Conservation (phyloP, 2,888 invertebrate species). For the Caenorhabditis sp. region DNA sequence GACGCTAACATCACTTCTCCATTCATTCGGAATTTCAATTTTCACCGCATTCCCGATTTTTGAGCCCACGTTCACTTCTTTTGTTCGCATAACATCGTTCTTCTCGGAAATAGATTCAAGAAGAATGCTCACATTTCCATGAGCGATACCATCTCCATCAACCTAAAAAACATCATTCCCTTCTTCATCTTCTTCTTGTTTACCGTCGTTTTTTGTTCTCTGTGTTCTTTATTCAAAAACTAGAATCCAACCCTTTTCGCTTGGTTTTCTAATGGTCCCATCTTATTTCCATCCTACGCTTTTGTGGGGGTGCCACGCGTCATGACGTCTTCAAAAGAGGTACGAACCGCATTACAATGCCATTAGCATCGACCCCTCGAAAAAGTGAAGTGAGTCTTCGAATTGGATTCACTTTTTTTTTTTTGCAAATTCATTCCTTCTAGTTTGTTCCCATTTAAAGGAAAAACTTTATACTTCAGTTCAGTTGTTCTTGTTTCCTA, state of each 20-base stretch:
- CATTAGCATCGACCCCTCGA: conserved; percentile 29
- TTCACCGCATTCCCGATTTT: conserved; percentile 55
- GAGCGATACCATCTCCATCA: conserved; percentile 57
- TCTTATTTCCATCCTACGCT: conserved; percentile 22
- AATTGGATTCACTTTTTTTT: conserved; percentile 42
- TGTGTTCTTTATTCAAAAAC: neutral
- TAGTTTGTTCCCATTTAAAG: too few species aligned
- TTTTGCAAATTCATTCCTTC: neutral
- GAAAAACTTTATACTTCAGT: too few species aligned
- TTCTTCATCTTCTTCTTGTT: conserved; percentile 9
- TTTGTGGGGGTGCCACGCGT: conserved; percentile 1
- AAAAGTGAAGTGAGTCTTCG: neutral
- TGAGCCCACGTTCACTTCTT: conserved; percentile 54
- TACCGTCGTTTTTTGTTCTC: neutral
- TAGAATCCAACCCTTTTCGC: conserved; percentile 6
- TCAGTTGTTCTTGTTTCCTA: neutral
- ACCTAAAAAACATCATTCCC: conserved; percentile 39
- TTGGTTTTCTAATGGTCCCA: conserved; percentile 13
- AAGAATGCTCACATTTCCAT: conserved; percentile 52
- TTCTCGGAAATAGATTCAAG: conserved; percentile 47
- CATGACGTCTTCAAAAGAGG: conserved; percentile 16
- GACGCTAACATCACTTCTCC: conserved; percentile 47
- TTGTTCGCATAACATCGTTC: conserved; percentile 32
- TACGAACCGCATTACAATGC: conserved; percentile 20
- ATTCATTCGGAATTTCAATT: conserved; percentile 61